Evolutionary conservation across 2,888 invertebrate genomes (phyloP).

Genomic region (Quadroppia sp.): DNA sequence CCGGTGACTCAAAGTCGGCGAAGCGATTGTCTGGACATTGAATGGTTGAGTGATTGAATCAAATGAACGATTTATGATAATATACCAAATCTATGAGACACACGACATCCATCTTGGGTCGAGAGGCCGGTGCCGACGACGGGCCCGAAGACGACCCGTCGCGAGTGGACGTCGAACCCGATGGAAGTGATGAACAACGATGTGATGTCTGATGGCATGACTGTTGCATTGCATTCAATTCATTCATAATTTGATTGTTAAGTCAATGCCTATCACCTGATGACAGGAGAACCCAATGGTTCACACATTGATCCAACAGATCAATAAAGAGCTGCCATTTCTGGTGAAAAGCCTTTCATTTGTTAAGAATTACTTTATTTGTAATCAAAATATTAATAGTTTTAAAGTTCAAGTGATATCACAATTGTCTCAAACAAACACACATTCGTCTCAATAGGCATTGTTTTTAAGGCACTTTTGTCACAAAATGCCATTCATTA

Average conservation of each 20-base stretch:
- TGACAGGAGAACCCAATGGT: background rate
- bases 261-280: too few relatives aligned
- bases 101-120: conserved; percentile 76
- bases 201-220: background rate
- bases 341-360: background rate
- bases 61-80: conserved; percentile 51
- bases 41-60: background rate
- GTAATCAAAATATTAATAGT: background rate
- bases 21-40: conserved; percentile 8
- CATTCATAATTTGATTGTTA: background rate
- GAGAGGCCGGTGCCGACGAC: conserved; percentile 35
- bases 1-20: conserved; percentile 61
- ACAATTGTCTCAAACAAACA: background rate
- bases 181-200: conserved; percentile 24
- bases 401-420: conserved; percentile 8
- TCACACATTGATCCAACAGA: background rate
- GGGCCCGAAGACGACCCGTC: conserved; percentile 12
- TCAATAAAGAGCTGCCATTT: conserved; percentile 18
- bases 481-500: conserved; percentile 20
- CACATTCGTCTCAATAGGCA: background rate
- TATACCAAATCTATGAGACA: conserved; percentile 77
- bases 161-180: background rate
- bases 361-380: background rate
- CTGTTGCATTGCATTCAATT: background rate
- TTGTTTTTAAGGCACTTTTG: background rate